Evolutionary conservation across 2,888 invertebrate species (phyloP), one percentile per base, ranked within the genome.

Genomic region (Adelphocoris suturalis): DNA sequence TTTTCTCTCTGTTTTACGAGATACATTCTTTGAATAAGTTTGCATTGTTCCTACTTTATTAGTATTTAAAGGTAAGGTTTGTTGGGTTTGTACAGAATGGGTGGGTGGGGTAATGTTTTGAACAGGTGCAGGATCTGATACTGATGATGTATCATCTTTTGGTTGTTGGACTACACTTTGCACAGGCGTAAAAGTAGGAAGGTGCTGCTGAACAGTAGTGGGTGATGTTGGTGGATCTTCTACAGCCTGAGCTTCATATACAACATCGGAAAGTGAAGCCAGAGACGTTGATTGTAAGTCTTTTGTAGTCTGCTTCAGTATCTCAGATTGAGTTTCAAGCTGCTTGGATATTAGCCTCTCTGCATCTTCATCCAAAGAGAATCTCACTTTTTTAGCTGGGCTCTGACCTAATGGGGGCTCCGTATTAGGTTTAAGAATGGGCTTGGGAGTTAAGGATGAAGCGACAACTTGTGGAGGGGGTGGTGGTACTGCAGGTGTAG

Each of bases 311-410:
- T 82, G 48, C 14, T 47, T 82, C 13, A 48, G 27, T 9, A 52
- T 14, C 52, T 82, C 82, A 1, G 75, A 23, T 16, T 75, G 55
- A n/a, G 19, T 37, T 76, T 87, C 76, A n/a, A 28, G 28, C 16
- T 48, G 46, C 61, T 87, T 87, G 13, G 87, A 19, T 75, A 94
- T 95, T 92, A 47, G 16, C 28, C 95, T 95, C 92, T 95, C 95
- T 52, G 48, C 82, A 55, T 95, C 95, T 92, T 95, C 96, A n/a
- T 76, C 90, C n/a, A 96, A 94, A 91, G 95, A 95, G 81, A 96
- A 94, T 89, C 94, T 92, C 7, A 94, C 94, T 91, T 93, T 94
- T 91, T 94, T 95, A 0, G 93, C 92, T 0, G 93, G 92, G 12
- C 48, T 78, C 14, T 76, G 93, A 91, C 16, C 89, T 37, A 46